Evolutionary conservation across 2,113 vertebrate genomes (phyloP), one percentile per base, ranked within the genome.

Genomic region (Oreochromis aureus): DNA sequence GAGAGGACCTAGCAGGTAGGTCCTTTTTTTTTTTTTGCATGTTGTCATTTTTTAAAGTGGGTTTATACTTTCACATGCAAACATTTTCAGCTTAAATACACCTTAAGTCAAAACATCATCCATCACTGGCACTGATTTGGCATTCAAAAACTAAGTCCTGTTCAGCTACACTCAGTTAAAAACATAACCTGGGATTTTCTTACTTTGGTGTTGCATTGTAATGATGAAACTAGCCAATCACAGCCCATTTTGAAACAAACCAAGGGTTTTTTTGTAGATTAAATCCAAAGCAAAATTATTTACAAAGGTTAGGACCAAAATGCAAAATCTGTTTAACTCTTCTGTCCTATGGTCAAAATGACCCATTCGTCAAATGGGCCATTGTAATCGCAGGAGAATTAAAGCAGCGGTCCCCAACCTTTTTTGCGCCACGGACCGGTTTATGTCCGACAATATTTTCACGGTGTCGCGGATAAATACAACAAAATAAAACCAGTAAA

Each of bases 181-280:
- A 30, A 76, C 22, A 18, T 30, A 48, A 76, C 71, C 15, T 11
- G 71, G 71, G 24, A 11, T 78, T 79, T 79, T 54, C 10, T 54
- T 34, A 53, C 30, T 34, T 79, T 34, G 10, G 46, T 53, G 46
- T 53, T 79, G 2, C 30, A 53, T 7, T 79, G 27, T 53, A 51
- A 53, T 53, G 4, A 24, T 27, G 51, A 34, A 78, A 55, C 46
- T 5, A 15, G 24, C 41, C 44, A 84, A 56, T 88, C 51, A 13
- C 59, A 89, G 66, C 27, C 44, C 81, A 76, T 27, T 30, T 6
- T 51, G 82, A 84, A 80, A 81, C 44, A 81, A 73, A 76, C 15
- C 44, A 76, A 51, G 10, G 24, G 0, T 0, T 19, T 76, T 48
- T 48, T 76, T 48, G 16, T 30, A 30, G 11, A 11, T 48, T 12